A percentile compares a stretch with the other conserved stretches of the same genome.
Conservation (phyloP, 2,113 vertebrate genomes). For the Sprattus sprattus region DNA sequence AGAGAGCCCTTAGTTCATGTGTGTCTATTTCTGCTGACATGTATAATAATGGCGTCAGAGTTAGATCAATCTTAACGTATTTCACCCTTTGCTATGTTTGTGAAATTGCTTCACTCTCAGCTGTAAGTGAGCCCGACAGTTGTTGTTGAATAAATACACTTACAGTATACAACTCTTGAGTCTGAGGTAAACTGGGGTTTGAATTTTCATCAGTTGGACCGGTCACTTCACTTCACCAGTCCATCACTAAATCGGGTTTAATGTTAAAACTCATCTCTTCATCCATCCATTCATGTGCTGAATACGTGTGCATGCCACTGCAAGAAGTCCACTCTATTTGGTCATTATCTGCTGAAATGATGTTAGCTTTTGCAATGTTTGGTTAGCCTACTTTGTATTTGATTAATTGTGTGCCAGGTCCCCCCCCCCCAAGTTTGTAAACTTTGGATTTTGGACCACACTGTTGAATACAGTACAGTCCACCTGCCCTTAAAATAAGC, state of each 20-base stretch:
- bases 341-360: not conserved
- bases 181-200: too few species aligned
- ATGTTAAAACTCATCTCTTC: not conserved
- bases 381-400: constrained; percentile 25
- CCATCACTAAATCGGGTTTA: not conserved
- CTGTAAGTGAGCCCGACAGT: too few species aligned
- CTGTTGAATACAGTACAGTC: not conserved
- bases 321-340: not conserved
- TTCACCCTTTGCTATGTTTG: too few species aligned
- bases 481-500: not conserved
- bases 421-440: not conserved
- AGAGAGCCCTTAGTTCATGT: too few species aligned
- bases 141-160: too few species aligned
- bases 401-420: constrained; percentile 26
- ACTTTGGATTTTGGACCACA: not conserved
- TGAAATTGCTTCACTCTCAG: too few species aligned
- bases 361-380: constrained; percentile 33
- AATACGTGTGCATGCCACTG: not conserved
- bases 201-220: not conserved
- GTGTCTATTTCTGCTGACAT: too few species aligned
- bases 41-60: too few species aligned
- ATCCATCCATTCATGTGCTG: not conserved
- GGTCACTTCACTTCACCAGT: not conserved
- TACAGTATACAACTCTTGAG: too few species aligned
- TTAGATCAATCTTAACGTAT: too few species aligned